phyloP scores from a whole-genome alignment of 1,140 invertebrate species.

The Elysia chlorotica region DNA sequence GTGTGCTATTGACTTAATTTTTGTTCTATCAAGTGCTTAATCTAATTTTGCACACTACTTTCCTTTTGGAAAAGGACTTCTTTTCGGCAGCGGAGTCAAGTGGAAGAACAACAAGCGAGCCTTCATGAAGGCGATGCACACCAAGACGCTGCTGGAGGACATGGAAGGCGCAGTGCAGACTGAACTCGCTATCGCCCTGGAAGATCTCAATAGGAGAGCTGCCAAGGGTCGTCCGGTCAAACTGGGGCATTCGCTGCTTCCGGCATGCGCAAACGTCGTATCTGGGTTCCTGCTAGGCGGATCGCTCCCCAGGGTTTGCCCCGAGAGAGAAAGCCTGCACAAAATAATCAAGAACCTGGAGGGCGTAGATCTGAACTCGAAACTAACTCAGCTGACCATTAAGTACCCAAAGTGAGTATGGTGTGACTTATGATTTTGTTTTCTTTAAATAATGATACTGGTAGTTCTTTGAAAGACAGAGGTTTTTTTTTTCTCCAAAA shows the following conservation, averaged over 20 bases:
- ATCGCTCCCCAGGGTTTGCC: not conserved
- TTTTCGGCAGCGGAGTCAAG: conserved; percentile 25
- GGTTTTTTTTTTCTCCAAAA: not conserved
- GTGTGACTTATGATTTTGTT: not conserved
- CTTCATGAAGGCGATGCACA: conserved; percentile 21
- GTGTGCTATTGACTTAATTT: too few species aligned
- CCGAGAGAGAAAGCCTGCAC: conserved; percentile 13
- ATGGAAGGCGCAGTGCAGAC: conserved; percentile 18
- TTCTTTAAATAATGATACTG: not conserved
- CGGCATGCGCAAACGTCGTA: conserved; percentile 10
- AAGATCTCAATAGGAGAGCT: not conserved
- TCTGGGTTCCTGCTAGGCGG: conserved; percentile 22
- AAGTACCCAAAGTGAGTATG: conserved; percentile 22
- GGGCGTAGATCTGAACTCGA: conserved; percentile 21
- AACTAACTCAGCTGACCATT: conserved; percentile 25
- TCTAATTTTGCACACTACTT: too few species aligned
- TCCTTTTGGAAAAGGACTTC: too few species aligned
- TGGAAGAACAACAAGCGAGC: conserved; percentile 27
- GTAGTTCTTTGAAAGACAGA: not conserved
- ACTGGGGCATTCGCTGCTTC: conserved; percentile 16
- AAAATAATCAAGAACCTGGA: conserved; percentile 18
- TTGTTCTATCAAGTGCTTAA: too few species aligned
- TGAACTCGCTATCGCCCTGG: conserved; percentile 5
- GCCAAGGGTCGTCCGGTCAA: conserved; percentile 14
- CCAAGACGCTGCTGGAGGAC: not conserved